Percentiles rank a stretch among this genome's conserved stretches.
Conservation (phyloP, 2,888 invertebrate genomes). For the Drosophila lutescens region DNA sequence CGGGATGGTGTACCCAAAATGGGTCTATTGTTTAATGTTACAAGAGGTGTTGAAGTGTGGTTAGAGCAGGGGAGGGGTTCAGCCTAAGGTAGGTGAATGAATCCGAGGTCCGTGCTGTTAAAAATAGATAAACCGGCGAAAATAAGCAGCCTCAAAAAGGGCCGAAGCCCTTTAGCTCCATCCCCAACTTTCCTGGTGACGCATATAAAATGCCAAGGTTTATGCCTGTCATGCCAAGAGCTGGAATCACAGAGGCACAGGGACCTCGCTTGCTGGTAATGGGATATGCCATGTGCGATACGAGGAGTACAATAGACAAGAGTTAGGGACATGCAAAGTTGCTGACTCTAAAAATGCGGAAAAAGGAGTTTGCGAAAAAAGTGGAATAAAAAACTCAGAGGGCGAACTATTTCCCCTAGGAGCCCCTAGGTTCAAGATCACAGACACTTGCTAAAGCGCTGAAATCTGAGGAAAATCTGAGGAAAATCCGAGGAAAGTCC, state of each 20-base stretch:
- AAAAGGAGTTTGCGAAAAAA: background rate
- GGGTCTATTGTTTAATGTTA: slow-evolving; percentile 60
- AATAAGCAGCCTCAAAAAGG: slow-evolving; percentile 44
- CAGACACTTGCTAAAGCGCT: background rate
- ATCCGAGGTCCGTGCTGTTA: slow-evolving; percentile 26
- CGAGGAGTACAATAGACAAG: slow-evolving; percentile 31
- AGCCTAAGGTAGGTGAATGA: slow-evolving; percentile 1
- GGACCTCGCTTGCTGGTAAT: background rate
- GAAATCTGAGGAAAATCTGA: slow-evolving; percentile 2
- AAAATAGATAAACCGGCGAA: slow-evolving; percentile 63
- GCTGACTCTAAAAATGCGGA: background rate
- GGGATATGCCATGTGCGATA: slow-evolving; percentile 9
- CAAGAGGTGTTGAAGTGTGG: background rate
- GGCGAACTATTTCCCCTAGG: background rate
- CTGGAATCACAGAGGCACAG: background rate
- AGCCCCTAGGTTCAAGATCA: slow-evolving; percentile 4
- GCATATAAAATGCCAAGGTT: slow-evolving; percentile 66
- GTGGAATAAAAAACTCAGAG: background rate
- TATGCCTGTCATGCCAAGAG: slow-evolving; percentile 48
- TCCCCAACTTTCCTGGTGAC: background rate
- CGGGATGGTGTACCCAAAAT: slow-evolving; percentile 49
- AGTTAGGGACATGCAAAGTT: slow-evolving; percentile 40
- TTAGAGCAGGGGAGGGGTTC: background rate
- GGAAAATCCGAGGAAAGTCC: background rate
- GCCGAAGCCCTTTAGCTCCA: background rate